Conservation (phyloP, 2,113 vertebrate genomes). For the Microcebus ravelobensis region DNA sequence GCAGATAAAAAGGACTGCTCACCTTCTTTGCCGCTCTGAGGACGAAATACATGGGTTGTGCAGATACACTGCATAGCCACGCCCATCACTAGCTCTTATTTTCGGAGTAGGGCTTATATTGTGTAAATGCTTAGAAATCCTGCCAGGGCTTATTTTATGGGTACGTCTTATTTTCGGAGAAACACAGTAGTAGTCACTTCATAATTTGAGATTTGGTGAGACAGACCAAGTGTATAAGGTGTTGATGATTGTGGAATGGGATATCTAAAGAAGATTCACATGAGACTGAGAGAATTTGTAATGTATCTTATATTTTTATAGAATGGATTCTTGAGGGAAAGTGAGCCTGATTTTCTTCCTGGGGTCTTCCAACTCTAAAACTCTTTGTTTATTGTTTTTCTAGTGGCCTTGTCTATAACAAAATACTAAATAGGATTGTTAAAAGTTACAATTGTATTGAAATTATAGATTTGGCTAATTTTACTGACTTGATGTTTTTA, state of each 20-base stretch:
- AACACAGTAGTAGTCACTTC: background rate
- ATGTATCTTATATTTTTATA: background rate
- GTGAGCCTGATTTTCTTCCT: background rate
- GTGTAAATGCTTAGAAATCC: too few species aligned
- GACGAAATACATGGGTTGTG: too few species aligned
- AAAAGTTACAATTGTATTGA: constrained; percentile 10
- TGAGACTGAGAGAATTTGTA: background rate
- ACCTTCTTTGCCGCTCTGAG: too few species aligned
- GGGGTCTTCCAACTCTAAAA: background rate
- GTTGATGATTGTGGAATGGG: background rate
- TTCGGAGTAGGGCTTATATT: too few species aligned
- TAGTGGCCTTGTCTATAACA: background rate
- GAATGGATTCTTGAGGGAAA: background rate
- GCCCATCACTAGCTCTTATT: too few species aligned
- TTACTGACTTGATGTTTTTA: background rate
- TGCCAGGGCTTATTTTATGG: too few species aligned
- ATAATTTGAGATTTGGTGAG: background rate
- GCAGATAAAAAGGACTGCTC: too few species aligned
- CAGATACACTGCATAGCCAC: too few species aligned
- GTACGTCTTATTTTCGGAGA: too few species aligned
- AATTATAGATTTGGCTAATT: background rate
- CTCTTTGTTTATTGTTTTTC: constrained; percentile 1
- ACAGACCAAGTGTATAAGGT: accelerated
- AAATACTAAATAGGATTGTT: background rate
- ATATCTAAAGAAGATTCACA: background rate